phyloP scores from a whole-genome alignment of 2,797 vertebrate genomes.

The Platyrinchus mystaceus region DNA sequence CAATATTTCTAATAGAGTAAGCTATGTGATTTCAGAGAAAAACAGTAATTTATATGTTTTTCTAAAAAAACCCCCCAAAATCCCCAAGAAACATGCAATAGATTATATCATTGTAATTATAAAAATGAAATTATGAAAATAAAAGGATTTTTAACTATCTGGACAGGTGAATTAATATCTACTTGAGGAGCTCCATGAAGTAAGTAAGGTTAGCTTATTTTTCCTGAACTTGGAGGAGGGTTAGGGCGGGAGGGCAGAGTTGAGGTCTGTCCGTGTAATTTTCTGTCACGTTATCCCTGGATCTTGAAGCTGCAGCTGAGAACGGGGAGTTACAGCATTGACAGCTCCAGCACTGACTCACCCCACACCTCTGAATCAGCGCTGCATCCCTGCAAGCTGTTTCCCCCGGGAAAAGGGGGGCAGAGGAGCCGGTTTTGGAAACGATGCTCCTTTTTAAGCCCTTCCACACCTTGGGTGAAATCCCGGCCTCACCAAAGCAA shows the following conservation, averaged over 20 bases:
- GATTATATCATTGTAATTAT: background rate
- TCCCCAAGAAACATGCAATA: background rate
- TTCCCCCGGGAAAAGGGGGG: background rate
- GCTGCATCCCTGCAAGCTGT: background rate
- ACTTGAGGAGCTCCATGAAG: background rate
- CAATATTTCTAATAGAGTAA: background rate
- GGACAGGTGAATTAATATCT: background rate
- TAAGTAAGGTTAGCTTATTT: background rate
- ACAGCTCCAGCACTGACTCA: background rate
- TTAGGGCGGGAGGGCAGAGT: fast-evolving
- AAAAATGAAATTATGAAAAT: background rate
- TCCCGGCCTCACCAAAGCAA: background rate
- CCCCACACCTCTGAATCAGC: background rate
- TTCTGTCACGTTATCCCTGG: fast-evolving
- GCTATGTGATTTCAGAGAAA: background rate
- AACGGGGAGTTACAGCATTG: fast-evolving
- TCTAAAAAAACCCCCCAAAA: background rate
- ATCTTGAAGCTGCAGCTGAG: background rate
- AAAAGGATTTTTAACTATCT: background rate
- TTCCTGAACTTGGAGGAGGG: background rate
- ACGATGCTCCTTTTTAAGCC: background rate
- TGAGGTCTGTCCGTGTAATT: background rate
- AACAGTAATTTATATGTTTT: background rate
- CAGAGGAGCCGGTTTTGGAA: background rate
- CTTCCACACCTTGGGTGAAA: background rate